phyloP scores from a whole-genome alignment of 2,888 invertebrate genomes.

The Mythimna albipuncta region DNA sequence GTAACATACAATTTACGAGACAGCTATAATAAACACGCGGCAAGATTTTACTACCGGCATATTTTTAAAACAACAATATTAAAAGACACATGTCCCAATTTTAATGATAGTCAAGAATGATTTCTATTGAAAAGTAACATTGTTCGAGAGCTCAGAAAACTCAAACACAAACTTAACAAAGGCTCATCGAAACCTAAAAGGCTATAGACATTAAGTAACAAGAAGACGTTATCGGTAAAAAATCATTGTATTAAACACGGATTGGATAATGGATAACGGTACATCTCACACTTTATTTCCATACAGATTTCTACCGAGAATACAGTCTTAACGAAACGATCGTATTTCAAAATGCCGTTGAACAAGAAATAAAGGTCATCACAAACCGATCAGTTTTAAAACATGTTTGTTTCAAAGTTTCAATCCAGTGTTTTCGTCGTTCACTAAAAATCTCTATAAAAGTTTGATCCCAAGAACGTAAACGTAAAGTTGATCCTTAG shows the following conservation, averaged over 20 bases:
- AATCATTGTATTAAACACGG: conserved; percentile 66
- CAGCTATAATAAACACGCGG: conserved; percentile 39
- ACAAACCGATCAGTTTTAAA: conserved; percentile 58
- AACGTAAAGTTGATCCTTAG: conserved; percentile 74
- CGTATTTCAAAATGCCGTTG: conserved; percentile 76
- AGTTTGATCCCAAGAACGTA: conserved; percentile 87
- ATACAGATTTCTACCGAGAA: conserved; percentile 73
- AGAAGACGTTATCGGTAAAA: conserved; percentile 66
- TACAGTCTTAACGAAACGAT: conserved; percentile 80
- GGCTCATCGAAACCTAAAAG: conserved; percentile 75
- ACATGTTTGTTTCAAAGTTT: conserved; percentile 66
- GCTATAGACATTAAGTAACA: conserved; percentile 70
- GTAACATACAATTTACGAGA: conserved; percentile 47
- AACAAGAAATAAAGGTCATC: conserved; percentile 53
- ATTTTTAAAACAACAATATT: conserved; percentile 41
- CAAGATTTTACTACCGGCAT: conserved; percentile 29
- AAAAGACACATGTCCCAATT: conserved; percentile 32
- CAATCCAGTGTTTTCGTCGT: conserved; percentile 69
- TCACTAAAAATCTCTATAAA: conserved; percentile 73
- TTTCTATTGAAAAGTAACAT: conserved; percentile 61
- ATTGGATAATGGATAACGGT: conserved; percentile 71
- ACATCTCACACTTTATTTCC: conserved; percentile 69
- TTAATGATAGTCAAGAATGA: conserved; percentile 19
- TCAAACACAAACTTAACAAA: conserved; percentile 78
- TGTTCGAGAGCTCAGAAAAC: conserved; percentile 77